Evolutionary conservation across 2,113 vertebrate species (phyloP), one percentile per base, ranked within the genome.

Genomic region (Leptosomus discolor): DNA sequence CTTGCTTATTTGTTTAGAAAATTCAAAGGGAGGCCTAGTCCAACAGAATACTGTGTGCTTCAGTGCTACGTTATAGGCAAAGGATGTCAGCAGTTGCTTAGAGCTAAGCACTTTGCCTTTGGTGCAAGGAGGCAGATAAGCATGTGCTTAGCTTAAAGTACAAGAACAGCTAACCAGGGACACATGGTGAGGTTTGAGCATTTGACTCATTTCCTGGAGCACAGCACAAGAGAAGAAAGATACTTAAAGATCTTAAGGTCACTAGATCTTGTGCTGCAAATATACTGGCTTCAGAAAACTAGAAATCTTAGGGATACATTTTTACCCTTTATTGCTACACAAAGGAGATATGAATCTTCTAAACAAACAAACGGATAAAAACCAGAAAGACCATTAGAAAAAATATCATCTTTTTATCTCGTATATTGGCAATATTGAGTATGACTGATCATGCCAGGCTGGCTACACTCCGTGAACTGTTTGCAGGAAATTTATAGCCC

Each of bases 181-280:
- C 41, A 39, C 73, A 30, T 54, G 34, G 57, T 20, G 37, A 80
- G 11, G 22, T 73, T 39, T 83, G 71, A 88, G 41, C 2, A 1
- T 51, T 91, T 92, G 58, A 58, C 56, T 94, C 57, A 68, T 85
- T 88, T 94, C 60, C 76, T 94, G 58, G 32, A 91, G 71, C 54
- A 83, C 8, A 80, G 36, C 7, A n/a, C 13, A 63, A 70, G 67
- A 89, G 41, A 61, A 83, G 32, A 51, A 78, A 75, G 58, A 58
- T 53, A 30, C 65, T 88, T 88, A 88, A 69, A 61, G 58, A 79
- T 75, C 70, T 60, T 71, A 77, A 79, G 36, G 53, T 94, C 75
- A 80, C 12, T 36, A 80, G 43, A 63, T 12, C 15, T 79, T 67
- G 12, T 71, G 32, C 30, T 85, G 27, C 0, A 15, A 82, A 75